phyloP scores from a whole-genome alignment of 2,888 invertebrate genomes.

The Eupeodes latifasciatus region DNA sequence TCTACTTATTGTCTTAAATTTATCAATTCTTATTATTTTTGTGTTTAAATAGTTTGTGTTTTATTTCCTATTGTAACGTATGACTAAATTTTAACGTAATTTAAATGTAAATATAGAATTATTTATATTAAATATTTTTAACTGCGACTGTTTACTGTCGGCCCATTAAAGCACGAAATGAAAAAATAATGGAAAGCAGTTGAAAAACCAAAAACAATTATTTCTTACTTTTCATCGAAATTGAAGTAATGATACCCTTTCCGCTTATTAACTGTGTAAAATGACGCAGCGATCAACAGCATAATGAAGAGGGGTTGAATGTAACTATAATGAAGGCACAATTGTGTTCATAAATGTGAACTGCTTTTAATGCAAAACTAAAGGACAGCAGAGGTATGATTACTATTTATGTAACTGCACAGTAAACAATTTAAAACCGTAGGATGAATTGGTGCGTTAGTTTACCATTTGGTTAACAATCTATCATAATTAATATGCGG shows the following conservation, averaged over 20 bases:
- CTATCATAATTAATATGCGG: not conserved
- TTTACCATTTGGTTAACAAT: not conserved
- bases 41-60: too few relatives aligned
- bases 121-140: not conserved
- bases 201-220: slow-evolving; percentile 64
- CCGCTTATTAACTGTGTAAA: slow-evolving; percentile 72
- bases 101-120: too few relatives aligned
- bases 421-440: not conserved
- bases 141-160: not conserved
- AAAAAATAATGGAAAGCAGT: slow-evolving; percentile 61
- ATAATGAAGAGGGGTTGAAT: slow-evolving; percentile 21
- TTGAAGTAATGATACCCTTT: slow-evolving; percentile 71
- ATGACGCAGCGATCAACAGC: slow-evolving; percentile 42
- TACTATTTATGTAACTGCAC: not conserved
- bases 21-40: too few relatives aligned
- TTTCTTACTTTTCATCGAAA: slow-evolving; percentile 48
- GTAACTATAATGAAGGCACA: not conserved
- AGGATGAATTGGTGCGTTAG: not conserved
- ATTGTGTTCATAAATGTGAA: slow-evolving; percentile 14
- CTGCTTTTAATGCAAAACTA: slow-evolving; percentile 5
- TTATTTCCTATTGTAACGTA: too few relatives aligned
- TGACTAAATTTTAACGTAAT: too few relatives aligned
- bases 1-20: too few relatives aligned
- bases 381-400: not conserved
- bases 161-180: slow-evolving; percentile 70